A percentile compares a stretch with the other conserved stretches of the same genome.
phyloP scores from a whole-genome alignment of 2,888 invertebrate species.

The Aporophyla nigra region DNA sequence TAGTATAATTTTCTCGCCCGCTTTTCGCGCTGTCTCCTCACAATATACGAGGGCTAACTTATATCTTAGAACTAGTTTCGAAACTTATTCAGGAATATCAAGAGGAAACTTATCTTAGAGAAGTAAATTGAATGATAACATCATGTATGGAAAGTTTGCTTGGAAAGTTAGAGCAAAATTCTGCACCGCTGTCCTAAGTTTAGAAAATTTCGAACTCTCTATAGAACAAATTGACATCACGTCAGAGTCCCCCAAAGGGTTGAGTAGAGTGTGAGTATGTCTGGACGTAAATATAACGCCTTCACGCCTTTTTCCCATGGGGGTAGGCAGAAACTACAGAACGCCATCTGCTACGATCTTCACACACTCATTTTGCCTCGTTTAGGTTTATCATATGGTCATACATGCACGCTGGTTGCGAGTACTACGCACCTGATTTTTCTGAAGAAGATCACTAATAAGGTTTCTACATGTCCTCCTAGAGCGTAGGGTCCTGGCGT shows the following conservation, averaged over 20 bases:
- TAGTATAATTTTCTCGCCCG: neutral
- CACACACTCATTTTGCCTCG: no score
- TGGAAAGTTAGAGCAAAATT: slow-evolving; percentile 26
- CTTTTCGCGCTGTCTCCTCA: neutral
- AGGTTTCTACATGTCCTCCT: no score
- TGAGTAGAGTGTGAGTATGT: neutral
- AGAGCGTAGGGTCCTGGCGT: no score
- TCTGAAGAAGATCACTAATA: no score
- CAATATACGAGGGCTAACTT: neutral
- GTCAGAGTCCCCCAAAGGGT: neutral
- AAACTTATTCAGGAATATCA: slow-evolving; percentile 54
- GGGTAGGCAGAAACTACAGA: no score
- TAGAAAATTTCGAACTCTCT: neutral
- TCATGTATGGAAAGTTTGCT: slow-evolving; percentile 41
- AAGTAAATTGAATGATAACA: slow-evolving; percentile 66
- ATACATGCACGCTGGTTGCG: no score
- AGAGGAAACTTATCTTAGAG: slow-evolving; percentile 51
- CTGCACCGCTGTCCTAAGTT: neutral
- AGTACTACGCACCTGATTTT: no score
- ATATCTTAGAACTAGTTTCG: slow-evolving; percentile 50
- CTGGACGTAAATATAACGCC: neutral
- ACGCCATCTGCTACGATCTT: no score
- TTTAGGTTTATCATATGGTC: no score
- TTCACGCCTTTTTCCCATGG: no score
- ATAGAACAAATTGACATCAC: neutral